These are phyloP conservation scores for Sturnus vulgaris DNA, from an alignment of 2,113 vertebrate genomes.

Conservation along the genomic window DNA sequence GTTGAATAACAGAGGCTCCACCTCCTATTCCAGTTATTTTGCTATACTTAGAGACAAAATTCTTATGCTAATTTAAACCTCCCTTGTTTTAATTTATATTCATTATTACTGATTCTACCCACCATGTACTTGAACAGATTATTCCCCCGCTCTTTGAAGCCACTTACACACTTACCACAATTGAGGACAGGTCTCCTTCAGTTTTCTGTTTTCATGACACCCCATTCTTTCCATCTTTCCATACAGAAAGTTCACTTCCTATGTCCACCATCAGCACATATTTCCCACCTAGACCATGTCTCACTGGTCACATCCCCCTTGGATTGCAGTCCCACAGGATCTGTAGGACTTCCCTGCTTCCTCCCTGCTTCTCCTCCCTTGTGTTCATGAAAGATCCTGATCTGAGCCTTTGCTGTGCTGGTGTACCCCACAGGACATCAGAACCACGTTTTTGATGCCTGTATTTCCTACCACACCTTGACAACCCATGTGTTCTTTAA, in stretches of 20 bases:
- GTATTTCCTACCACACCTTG: not conserved
- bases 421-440: not conserved
- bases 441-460: rapidly evolving
- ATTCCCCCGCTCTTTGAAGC: not conserved
- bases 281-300: rapidly evolving
- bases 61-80: slow-evolving; percentile 56
- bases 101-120: slow-evolving; percentile 43
- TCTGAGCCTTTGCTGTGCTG: not conserved
- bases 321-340: rapidly evolving
- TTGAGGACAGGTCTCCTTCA: not conserved
- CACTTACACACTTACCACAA: not conserved
- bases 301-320: not conserved
- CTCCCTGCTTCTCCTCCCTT: not conserved
- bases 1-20: slow-evolving; percentile 11
- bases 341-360: not conserved
- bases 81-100: slow-evolving; percentile 59
- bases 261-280: not conserved
- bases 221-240: not conserved
- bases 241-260: not conserved
- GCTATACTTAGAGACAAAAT: slow-evolving; percentile 43
- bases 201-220: not conserved
- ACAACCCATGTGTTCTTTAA: rapidly evolving
- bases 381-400: rapidly evolving
- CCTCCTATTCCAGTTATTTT: slow-evolving; percentile 24
- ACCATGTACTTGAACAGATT: slow-evolving; percentile 13